phyloP scores from a whole-genome alignment of 2,888 invertebrate species.

The Endotricha flammealis region DNA sequence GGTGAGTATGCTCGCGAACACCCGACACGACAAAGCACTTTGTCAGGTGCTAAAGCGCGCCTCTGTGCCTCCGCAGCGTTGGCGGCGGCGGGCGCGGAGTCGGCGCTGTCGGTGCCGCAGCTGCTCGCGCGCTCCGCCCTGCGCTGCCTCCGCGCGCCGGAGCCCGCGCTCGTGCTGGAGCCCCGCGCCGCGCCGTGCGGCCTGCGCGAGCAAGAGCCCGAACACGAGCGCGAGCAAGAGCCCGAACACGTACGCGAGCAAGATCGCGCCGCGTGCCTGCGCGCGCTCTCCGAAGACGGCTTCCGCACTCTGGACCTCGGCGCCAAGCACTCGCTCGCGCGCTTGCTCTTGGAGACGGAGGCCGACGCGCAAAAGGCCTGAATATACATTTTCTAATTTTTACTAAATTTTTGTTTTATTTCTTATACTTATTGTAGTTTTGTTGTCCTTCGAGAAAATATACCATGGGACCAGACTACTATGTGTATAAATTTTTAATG shows the following conservation, averaged over 20 bases:
- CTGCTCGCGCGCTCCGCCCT: slow-evolving; percentile 75
- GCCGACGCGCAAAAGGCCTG: no score
- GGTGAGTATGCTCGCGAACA: slow-evolving; percentile 15
- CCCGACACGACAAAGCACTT: background rate
- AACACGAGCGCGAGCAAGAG: slow-evolving; percentile 73
- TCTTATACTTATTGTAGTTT: no score
- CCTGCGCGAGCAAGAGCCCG: no score
- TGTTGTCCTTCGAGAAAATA: no score
- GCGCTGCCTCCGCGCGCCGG: slow-evolving; percentile 87
- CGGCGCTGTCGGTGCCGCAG: slow-evolving; percentile 61
- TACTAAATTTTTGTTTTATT: no score
- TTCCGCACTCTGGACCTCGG: slow-evolving; percentile 48
- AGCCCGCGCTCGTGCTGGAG: slow-evolving; percentile 81
- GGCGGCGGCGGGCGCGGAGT: slow-evolving; percentile 18
- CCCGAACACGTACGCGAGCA: slow-evolving; percentile 73
- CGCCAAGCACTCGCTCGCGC: slow-evolving; percentile 75
- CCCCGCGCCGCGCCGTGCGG: slow-evolving; percentile 28
- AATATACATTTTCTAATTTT: no score
- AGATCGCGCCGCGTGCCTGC: slow-evolving; percentile 20
- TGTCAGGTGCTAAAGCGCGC: slow-evolving; percentile 10
- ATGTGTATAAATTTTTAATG: no score
- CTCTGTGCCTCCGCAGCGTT: slow-evolving; percentile 21
- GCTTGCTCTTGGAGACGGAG: slow-evolving; percentile 67
- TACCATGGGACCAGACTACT: no score
- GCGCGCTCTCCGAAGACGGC: slow-evolving; percentile 20